Percentiles rank a stretch among this genome's conserved stretches.
phyloP scores from a whole-genome alignment of 2,888 invertebrate species.

The Cryptophagus acutangulus region DNA sequence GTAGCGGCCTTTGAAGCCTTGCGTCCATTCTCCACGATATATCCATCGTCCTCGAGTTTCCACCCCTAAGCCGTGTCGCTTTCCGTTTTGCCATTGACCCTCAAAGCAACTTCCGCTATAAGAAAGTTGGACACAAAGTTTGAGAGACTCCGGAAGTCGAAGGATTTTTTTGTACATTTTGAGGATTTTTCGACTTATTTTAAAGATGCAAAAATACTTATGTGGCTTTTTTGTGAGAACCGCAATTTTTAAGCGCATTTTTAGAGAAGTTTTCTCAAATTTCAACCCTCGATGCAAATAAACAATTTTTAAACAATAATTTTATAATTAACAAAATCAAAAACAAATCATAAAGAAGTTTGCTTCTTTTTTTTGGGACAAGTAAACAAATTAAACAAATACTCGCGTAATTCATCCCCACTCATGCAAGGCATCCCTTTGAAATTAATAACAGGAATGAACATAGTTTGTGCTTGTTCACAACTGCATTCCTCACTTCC shows the following conservation, averaged over 20 bases:
- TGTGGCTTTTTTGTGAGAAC: too few species aligned
- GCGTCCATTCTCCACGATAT: conserved; percentile 98
- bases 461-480: conserved; percentile 18
- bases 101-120: conserved; percentile 91
- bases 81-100: conserved; percentile 99
- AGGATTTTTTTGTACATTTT: too few species aligned
- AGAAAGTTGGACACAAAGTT: too few species aligned
- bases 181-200: too few species aligned
- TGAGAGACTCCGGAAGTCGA: too few species aligned
- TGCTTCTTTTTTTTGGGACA: conserved; percentile 6
- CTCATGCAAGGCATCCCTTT: conserved; percentile 21
- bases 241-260: too few species aligned
- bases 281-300: not conserved
- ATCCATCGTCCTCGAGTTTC: conserved; percentile 96
- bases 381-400: conserved; percentile 21
- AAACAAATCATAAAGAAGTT: not conserved
- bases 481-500: not conserved
- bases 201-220: too few species aligned
- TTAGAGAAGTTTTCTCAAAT: not conserved
- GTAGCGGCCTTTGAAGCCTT: conserved; percentile 97
- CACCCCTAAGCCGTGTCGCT: conserved; percentile 95
- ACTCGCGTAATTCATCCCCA: conserved; percentile 25
- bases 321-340: not conserved
- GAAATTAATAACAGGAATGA: conserved; percentile 29
- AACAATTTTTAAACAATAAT: not conserved